These are phyloP conservation scores for Agonopterix arenella DNA, from an alignment of 2,888 invertebrate genomes.

Conservation along the genomic window DNA sequence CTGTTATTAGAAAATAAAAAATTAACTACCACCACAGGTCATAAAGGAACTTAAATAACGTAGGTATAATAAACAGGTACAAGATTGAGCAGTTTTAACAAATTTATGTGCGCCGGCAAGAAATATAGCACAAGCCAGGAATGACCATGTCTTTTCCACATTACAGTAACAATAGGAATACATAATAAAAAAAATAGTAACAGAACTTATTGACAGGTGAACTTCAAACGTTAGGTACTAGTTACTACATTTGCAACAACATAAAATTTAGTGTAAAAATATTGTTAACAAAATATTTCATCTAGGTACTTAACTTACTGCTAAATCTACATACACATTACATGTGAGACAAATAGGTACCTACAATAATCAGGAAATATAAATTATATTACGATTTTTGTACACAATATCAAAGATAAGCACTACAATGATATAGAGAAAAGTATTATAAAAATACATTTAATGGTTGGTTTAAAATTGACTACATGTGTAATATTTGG, in stretches of 20 bases:
- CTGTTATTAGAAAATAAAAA: not conserved
- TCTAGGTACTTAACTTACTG: no score
- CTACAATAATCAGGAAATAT: not conserved
- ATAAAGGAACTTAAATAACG: constrained; percentile 8
- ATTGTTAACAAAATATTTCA: constrained; percentile 6
- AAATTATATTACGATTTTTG: not conserved
- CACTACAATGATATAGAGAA: not conserved
- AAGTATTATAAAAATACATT: constrained; percentile 3
- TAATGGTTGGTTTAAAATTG: constrained; percentile 9
- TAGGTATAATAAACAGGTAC: constrained; percentile 26
- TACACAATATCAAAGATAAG: not conserved
- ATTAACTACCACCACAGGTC: not conserved
- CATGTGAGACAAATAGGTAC: not conserved
- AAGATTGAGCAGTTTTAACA: constrained; percentile 21
- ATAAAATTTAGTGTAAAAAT: not conserved
- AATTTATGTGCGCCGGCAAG: no score
- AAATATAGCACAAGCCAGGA: no score
- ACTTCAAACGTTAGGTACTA: no score
- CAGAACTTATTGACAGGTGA: no score
- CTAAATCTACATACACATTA: not conserved
- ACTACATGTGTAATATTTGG: constrained; percentile 6
- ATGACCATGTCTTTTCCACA: no score
- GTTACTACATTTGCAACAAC: no score
- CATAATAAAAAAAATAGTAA: no score
- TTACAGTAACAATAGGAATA: no score